A percentile compares a stretch with the other conserved stretches of the same genome.
Evolutionary conservation across 2,113 vertebrate genomes (phyloP).

Genomic region (Aptenodytes forsteri): DNA sequence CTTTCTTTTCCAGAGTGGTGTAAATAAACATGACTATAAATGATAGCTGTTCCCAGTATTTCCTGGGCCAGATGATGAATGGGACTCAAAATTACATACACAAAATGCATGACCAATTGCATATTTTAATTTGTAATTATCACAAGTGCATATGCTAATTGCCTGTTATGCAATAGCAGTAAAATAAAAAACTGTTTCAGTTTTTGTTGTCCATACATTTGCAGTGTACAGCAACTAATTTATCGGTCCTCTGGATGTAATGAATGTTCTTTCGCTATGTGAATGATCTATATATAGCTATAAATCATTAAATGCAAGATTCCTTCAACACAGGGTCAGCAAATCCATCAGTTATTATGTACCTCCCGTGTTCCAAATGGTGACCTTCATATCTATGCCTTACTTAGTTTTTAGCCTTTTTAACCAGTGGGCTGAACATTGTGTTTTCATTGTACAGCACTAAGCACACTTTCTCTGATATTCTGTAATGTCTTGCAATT

Average conservation of each 20-base stretch:
- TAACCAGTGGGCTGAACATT: background rate
- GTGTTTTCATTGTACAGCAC: background rate
- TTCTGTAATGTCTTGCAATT: background rate
- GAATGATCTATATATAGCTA: background rate
- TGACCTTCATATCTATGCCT: background rate
- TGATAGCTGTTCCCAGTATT: background rate
- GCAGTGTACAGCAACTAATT: background rate
- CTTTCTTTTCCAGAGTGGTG: background rate
- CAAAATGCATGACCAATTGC: background rate
- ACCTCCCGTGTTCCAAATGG: background rate
- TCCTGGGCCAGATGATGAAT: background rate
- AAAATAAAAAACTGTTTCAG: background rate
- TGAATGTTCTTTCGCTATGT: background rate
- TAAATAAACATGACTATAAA: background rate
- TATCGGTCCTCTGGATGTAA: background rate
- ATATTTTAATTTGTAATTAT: conserved; percentile 2
- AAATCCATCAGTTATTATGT: background rate
- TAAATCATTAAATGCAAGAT: background rate
- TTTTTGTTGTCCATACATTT: background rate
- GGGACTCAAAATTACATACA: background rate
- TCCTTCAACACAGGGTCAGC: background rate
- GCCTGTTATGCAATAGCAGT: background rate
- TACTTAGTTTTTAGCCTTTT: background rate
- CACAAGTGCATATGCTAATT: background rate
- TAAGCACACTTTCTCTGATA: background rate